These are phyloP conservation scores for Drosophila simulans DNA, from an alignment of 1,140 invertebrate genomes.

Conservation along the genomic window DNA sequence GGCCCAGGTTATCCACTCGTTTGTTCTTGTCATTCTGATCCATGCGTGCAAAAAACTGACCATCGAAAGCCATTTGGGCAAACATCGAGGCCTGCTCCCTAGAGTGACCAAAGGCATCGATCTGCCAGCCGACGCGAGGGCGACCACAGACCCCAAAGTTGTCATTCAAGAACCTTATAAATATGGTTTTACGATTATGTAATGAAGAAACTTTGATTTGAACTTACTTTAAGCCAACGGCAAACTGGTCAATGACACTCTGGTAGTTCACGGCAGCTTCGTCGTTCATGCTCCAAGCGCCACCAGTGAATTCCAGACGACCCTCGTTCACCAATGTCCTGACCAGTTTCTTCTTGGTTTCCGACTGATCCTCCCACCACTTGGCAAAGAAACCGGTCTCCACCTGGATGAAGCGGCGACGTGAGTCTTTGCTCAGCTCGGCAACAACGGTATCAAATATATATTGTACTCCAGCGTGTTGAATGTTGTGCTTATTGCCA, in stretches of 20 bases:
- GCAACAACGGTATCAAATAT: conserved; percentile 95
- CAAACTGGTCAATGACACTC: conserved; percentile 96
- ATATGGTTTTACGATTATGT: background rate
- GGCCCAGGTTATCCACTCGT: conserved; percentile 87
- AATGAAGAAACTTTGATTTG: too few relatives aligned
- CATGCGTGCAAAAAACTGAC: conserved; percentile 94
- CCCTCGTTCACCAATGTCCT: conserved; percentile 89
- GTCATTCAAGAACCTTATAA: conserved; percentile 87
- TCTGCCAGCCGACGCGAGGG: conserved; percentile 95
- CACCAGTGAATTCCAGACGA: conserved; percentile 94
- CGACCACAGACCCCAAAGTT: conserved; percentile 94
- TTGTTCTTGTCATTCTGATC: conserved; percentile 93
- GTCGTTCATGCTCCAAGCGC: conserved; percentile 97
- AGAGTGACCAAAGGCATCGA: conserved; percentile 97
- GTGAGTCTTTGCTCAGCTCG: conserved; percentile 90
- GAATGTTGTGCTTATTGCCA: conserved; percentile 89
- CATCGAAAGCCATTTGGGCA: conserved; percentile 94
- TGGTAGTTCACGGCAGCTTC: conserved; percentile 97
- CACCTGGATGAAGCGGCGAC: conserved; percentile 90
- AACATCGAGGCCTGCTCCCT: conserved; percentile 94
- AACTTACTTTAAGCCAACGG: conserved; percentile 89
- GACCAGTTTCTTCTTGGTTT: conserved; percentile 86
- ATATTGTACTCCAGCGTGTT: conserved; percentile 94
- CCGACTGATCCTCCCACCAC: conserved; percentile 94
- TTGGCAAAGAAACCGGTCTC: conserved; percentile 96